Base-by-base conservation (phyloP, 2,113 vertebrate species). In the Sakesphorus luctuosus region DNA sequence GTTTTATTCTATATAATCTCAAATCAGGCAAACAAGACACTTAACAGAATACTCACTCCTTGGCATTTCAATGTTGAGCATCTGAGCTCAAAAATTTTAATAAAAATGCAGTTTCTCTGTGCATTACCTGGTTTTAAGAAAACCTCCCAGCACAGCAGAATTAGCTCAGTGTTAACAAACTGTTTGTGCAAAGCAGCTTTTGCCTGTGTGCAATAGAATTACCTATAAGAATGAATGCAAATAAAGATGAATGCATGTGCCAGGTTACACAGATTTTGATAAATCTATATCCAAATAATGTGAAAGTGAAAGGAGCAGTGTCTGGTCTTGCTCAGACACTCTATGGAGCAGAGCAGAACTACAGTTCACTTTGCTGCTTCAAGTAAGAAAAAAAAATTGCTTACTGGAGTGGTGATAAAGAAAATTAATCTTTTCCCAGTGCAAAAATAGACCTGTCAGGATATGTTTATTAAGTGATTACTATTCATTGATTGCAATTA, bases 381-480 rank as follows among this genome's bases (percentile, higher is more conserved):
- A 96, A 89, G 94, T 94, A 82, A 95, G 96, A 94, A 93, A 94
- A 92, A 93, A 86, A 96, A 97, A 94, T 95, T 87, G 86, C 92
- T 96, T 97, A 96, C 76, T 68, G 93, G 55, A 82, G 92, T 94
- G 93, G 96, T 96, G 96, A 97, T 98, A 97, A 98, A 96, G 97
- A 98, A 97, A 98, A 97, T 97, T 59, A 97, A 95, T 97, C 97
- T 98, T 97, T 97, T 96, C 96, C 96, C 97, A 97, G 93, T 94
- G 96, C 97, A 97, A 97, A 98, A 97, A 91, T 96, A 98, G 97
- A 97, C 94, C 19, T 94, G 96, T 94, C 93, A 95, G 96, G 96
- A 96, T 96, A 97, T 94, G 89, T 96, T 97, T 97, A 98, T 98
- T 96, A 98, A 97, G 97, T 97, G 97, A 97, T 96, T 97, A 97